Evolutionary conservation across 1,140 invertebrate species (phyloP).

Genomic region (Bombyx mandarina): DNA sequence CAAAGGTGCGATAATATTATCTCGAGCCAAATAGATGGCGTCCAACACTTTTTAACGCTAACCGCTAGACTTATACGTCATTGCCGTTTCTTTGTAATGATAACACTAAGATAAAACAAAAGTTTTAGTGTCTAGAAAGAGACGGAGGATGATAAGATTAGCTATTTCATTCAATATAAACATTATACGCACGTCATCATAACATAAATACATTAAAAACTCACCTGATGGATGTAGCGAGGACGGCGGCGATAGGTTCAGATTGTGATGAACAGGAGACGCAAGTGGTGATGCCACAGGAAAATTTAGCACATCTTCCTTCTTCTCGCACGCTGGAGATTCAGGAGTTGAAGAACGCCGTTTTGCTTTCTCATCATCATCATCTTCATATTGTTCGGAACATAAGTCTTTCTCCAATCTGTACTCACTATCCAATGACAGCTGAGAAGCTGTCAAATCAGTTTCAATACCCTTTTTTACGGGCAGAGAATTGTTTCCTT

Average conservation of each 20-base stretch:
- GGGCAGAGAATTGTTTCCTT: too few species aligned
- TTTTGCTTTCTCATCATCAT: conserved; percentile 35
- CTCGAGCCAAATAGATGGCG: too few species aligned
- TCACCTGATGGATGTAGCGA: conserved; percentile 33
- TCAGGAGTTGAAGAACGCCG: conserved; percentile 55
- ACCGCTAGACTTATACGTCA: not conserved
- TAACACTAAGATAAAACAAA: conserved; percentile 8
- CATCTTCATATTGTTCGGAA: conserved; percentile 40
- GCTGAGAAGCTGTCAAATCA: too few species aligned
- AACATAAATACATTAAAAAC: not conserved
- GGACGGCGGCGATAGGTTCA: conserved; percentile 39
- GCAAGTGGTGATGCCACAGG: conserved; percentile 70
- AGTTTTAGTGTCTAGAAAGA: not conserved
- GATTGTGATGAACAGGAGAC: conserved; percentile 57
- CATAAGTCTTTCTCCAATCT: too few species aligned
- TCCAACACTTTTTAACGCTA: too few species aligned
- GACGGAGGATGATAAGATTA: too few species aligned
- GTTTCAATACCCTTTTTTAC: too few species aligned
- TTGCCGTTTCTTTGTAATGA: conserved; percentile 6
- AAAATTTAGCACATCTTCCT: conserved; percentile 52
- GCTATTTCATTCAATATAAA: too few species aligned
- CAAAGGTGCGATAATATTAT: too few species aligned
- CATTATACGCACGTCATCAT: too few species aligned
- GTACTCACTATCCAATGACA: too few species aligned
- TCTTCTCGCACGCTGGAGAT: conserved; percentile 33